Percentiles rank a stretch among this genome's conserved stretches.
phyloP scores from a whole-genome alignment of 2,888 invertebrate genomes.

The Eupithecia insigniata region DNA sequence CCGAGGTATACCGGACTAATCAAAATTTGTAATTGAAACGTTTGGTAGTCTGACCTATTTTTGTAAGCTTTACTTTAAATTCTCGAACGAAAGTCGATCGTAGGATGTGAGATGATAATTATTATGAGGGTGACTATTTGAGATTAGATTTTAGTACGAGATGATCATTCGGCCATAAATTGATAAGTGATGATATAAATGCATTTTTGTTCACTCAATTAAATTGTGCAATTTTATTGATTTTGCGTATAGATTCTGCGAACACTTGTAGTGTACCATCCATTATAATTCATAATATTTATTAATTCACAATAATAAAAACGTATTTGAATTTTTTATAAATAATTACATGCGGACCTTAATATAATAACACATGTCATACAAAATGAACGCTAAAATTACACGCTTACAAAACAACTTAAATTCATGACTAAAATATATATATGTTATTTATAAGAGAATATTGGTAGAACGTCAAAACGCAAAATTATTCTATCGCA shows the following conservation, averaged over 20 bases:
- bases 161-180: neutral
- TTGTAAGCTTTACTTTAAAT: conserved; percentile 1
- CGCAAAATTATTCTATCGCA: too few relatives aligned
- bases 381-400: too few relatives aligned
- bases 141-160: neutral
- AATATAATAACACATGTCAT: too few relatives aligned
- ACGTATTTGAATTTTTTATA: too few relatives aligned
- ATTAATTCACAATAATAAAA: too few relatives aligned
- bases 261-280: neutral
- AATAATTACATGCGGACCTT: too few relatives aligned
- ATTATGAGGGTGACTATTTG: neutral
- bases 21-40: conserved; percentile 13
- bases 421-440: too few relatives aligned
- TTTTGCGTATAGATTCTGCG: neutral
- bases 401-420: too few relatives aligned
- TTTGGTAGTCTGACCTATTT: conserved; percentile 19
- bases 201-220: neutral
- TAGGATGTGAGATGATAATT: neutral
- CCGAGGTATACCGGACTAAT: conserved; percentile 1
- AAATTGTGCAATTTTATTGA: neutral
- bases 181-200: neutral
- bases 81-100: conserved; percentile 18
- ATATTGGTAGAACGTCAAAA: too few relatives aligned
- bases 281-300: too few relatives aligned
- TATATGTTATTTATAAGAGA: too few relatives aligned